A percentile compares a stretch with the other conserved stretches of the same genome.
Conservation (phyloP, 2,113 vertebrate genomes). For the Rhadina sibilatrix region DNA sequence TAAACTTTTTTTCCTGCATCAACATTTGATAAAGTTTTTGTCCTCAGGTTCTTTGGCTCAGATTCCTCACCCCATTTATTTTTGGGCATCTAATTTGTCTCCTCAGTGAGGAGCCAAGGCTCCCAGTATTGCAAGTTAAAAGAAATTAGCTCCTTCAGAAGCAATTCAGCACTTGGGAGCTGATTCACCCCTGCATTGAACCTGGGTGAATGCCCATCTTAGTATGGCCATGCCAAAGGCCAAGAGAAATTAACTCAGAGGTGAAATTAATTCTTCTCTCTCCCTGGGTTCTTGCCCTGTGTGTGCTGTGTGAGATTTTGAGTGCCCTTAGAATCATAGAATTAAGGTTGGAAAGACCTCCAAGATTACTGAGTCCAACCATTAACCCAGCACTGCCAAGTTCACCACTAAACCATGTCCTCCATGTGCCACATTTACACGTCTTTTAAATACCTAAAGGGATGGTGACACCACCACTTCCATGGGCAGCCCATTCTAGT, state of each 20-base stretch:
- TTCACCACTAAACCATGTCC: background rate
- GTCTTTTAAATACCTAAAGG: background rate
- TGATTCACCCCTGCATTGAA: background rate
- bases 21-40: background rate
- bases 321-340: background rate
- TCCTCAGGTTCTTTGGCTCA: background rate
- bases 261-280: background rate
- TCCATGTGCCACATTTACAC: background rate
- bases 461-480: background rate
- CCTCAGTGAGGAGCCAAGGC: background rate
- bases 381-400: background rate
- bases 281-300: background rate
- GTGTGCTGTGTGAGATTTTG: background rate
- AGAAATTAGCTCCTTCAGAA: background rate
- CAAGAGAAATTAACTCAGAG: background rate
- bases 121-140: background rate
- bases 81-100: background rate
- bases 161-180: background rate
- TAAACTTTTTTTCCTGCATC: accelerated
- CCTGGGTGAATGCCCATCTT: background rate
- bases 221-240: background rate
- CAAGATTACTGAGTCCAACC: background rate
- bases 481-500: background rate
- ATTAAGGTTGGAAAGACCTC: background rate
- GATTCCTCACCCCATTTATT: background rate